These are phyloP conservation scores for Xiphorhynchus elegans DNA, from an alignment of 2,113 vertebrate genomes.

Conservation along the genomic window DNA sequence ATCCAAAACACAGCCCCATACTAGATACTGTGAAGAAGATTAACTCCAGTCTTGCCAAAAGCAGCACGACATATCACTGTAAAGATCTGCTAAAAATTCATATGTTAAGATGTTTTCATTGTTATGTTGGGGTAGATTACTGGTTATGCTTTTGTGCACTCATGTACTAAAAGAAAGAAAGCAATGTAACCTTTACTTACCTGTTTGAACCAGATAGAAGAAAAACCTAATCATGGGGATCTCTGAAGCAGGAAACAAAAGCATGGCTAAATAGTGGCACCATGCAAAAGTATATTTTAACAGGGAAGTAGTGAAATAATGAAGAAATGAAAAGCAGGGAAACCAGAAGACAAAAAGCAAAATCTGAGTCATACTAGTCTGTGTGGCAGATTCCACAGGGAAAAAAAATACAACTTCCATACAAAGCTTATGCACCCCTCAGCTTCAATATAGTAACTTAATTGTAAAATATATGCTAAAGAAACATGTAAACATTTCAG, in stretches of 20 bases:
- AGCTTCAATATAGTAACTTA: not conserved
- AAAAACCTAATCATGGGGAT: not conserved
- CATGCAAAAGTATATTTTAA: not conserved
- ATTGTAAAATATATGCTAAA: not conserved
- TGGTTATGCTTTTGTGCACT: accelerated
- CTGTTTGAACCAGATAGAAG: not conserved
- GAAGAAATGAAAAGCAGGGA: not conserved
- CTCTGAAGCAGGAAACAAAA: not conserved
- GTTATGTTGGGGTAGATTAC: not conserved
- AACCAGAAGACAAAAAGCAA: not conserved
- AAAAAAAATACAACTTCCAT: not conserved
- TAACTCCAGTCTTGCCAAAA: not conserved
- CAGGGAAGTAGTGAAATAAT: not conserved
- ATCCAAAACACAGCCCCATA: not conserved
- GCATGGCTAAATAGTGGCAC: not conserved
- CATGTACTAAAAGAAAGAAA: not conserved
- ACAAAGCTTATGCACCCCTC: not conserved
- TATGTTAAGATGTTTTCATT: not conserved
- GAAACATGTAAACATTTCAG: not conserved
- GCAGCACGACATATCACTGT: not conserved
- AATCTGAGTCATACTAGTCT: not conserved
- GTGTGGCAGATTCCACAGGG: not conserved
- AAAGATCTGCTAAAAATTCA: not conserved
- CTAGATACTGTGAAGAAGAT: not conserved
- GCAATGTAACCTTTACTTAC: not conserved